A percentile compares a stretch with the other conserved stretches of the same genome.
Conservation (phyloP, 2,113 vertebrate species). For the Globicephala melas region DNA sequence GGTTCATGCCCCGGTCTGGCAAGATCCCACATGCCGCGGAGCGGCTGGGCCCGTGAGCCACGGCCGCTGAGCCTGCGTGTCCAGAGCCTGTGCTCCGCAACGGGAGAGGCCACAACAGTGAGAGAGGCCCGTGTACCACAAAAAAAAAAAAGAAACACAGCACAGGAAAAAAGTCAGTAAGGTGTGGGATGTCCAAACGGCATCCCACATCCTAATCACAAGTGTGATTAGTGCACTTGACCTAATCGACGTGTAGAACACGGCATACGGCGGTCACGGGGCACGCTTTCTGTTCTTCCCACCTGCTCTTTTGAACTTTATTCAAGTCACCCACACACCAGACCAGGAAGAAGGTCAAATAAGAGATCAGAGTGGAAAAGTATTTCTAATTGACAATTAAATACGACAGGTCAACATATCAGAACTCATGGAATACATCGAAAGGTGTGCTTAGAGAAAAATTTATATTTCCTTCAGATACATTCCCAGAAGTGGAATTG, state of each 20-base stretch:
- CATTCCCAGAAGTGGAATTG: background rate
- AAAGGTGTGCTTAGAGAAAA: background rate
- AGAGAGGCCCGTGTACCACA: no score
- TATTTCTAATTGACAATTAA: background rate
- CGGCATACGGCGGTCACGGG: background rate
- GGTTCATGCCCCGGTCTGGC: no score
- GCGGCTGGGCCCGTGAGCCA: no score
- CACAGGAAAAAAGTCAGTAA: no score
- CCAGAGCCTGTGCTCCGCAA: no score
- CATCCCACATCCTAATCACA: no score
- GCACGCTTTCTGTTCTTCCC: background rate
- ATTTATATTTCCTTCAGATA: no score
- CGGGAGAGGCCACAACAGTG: no score
- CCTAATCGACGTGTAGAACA: accelerated
- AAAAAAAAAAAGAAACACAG: background rate
- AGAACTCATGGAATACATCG: background rate
- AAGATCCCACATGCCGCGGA: no score
- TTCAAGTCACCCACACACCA: background rate
- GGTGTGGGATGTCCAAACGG: accelerated
- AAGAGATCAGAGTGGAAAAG: background rate
- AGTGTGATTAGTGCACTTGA: no score
- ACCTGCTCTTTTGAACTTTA: background rate
- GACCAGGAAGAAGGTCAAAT: background rate
- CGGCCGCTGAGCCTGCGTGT: no score
- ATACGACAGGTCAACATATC: background rate